Conservation (phyloP, 2,797 vertebrate genomes). For the Apogon hyalosoma region DNA sequence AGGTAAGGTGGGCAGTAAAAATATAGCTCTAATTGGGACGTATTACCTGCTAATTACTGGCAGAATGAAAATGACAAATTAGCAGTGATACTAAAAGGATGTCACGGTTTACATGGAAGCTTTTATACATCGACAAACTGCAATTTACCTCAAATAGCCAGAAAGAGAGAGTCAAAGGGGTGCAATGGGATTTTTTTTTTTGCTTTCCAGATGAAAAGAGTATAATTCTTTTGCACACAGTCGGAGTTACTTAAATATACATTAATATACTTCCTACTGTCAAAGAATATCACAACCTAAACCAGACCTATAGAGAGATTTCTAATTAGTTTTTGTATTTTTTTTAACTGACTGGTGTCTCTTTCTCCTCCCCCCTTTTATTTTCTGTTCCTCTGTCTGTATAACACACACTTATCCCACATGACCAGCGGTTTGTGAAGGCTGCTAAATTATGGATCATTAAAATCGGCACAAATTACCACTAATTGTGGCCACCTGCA, state of each 20-base stretch:
- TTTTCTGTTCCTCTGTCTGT: neutral
- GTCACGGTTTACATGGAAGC: constrained; percentile 53
- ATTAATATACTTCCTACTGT: no score
- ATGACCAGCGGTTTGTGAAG: constrained; percentile 65
- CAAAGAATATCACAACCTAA: no score
- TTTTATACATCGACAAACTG: constrained; percentile 57
- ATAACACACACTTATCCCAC: constrained; percentile 51
- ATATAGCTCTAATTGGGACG: constrained; percentile 53
- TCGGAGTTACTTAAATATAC: no score
- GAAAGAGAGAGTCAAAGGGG: constrained; percentile 66
- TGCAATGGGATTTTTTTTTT: constrained; percentile 21
- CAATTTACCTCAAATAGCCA: constrained; percentile 64
- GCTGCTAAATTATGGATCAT: constrained; percentile 85
- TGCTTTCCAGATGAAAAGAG: neutral
- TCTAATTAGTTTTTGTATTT: constrained; percentile 3
- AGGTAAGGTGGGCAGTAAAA: constrained; percentile 51
- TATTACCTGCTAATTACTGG: constrained; percentile 73
- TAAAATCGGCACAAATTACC: constrained; percentile 85
- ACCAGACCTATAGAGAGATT: no score
- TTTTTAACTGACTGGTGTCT: neutral
- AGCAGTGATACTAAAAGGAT: constrained; percentile 71
- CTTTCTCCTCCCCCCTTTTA: neutral
- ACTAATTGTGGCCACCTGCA: constrained; percentile 90
- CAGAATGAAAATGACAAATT: constrained; percentile 70
- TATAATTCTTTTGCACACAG: no score